A percentile compares a stretch with the other conserved stretches of the same genome.
Conservation (phyloP, 2,888 invertebrate species). For the Alentia gelatinosa region DNA sequence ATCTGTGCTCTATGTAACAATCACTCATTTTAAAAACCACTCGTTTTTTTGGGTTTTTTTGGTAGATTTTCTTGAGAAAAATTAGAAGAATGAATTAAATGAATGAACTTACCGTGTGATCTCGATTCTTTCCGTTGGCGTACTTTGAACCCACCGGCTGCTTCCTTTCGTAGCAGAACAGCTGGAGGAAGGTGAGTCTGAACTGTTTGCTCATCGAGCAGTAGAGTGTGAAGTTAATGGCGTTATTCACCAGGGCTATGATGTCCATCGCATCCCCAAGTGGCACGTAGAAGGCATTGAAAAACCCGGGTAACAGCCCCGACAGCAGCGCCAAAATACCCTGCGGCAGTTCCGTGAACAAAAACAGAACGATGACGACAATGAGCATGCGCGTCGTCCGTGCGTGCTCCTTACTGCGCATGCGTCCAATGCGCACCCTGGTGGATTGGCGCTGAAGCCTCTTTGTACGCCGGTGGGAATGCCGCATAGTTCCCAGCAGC, state of each 20-base stretch:
- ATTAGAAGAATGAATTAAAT: too few relatives aligned
- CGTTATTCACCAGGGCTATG: constrained; percentile 92
- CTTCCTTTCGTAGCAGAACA: constrained; percentile 56
- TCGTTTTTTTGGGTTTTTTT: too few relatives aligned
- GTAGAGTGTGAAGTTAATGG: constrained; percentile 95
- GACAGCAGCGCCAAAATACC: constrained; percentile 86
- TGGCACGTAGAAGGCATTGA: constrained; percentile 83
- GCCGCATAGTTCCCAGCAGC: constrained; percentile 69
- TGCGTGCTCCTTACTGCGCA: constrained; percentile 79
- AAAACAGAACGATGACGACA: constrained; percentile 90
- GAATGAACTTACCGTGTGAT: constrained; percentile 13
- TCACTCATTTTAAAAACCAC: too few relatives aligned
- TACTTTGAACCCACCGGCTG: background rate
- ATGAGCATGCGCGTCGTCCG: constrained; percentile 94
- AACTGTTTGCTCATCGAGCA: constrained; percentile 97
- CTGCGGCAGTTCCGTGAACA: constrained; percentile 94
- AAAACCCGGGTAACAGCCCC: constrained; percentile 62
- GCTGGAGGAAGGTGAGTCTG: constrained; percentile 82
- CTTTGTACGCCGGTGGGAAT: constrained; percentile 53
- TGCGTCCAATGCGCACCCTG: background rate
- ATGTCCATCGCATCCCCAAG: constrained; percentile 92
- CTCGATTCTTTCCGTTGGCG: background rate
- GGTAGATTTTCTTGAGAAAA: too few relatives aligned
- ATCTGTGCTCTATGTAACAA: too few relatives aligned
- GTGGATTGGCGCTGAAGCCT: constrained; percentile 51